phyloP scores from a whole-genome alignment of 1,140 invertebrate species.

The Colletes latitarsis region DNA sequence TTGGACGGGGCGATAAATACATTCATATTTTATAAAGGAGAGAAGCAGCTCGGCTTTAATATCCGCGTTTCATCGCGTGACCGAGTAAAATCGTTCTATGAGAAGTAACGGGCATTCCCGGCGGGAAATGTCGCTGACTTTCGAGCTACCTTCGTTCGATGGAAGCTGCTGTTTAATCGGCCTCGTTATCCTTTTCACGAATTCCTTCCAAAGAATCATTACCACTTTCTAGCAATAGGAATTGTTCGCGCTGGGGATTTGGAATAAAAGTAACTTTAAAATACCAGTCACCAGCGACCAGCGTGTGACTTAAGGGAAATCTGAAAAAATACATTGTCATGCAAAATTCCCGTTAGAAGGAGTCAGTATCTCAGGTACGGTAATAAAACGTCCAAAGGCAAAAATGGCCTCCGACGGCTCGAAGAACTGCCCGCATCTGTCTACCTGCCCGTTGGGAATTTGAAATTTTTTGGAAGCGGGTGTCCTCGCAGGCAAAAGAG shows the following conservation, averaged over 20 bases:
- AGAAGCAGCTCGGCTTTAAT: conserved; percentile 42
- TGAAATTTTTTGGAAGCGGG: no score
- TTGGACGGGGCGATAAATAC: not conserved
- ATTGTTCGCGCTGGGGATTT: not conserved
- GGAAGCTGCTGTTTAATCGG: not conserved
- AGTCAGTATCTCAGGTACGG: no score
- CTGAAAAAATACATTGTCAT: no score
- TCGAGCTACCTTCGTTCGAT: conserved; percentile 29
- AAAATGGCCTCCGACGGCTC: no score
- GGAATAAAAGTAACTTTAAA: no score
- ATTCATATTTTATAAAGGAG: not conserved
- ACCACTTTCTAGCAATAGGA: not conserved
- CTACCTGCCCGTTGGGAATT: no score
- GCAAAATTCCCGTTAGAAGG: no score
- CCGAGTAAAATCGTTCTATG: conserved; percentile 20
- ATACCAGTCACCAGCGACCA: no score
- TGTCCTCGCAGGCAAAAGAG: no score
- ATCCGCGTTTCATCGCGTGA: conserved; percentile 44
- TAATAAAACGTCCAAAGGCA: no score
- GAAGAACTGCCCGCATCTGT: no score
- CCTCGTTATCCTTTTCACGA: not conserved
- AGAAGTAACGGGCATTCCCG: conserved; percentile 45
- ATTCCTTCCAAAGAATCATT: not conserved
- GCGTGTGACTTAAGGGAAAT: no score
- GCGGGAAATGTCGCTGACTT: conserved; percentile 47